Evolutionary conservation across 2,888 invertebrate species (phyloP), one percentile per base, ranked within the genome.

Genomic region (Allygus modestus): DNA sequence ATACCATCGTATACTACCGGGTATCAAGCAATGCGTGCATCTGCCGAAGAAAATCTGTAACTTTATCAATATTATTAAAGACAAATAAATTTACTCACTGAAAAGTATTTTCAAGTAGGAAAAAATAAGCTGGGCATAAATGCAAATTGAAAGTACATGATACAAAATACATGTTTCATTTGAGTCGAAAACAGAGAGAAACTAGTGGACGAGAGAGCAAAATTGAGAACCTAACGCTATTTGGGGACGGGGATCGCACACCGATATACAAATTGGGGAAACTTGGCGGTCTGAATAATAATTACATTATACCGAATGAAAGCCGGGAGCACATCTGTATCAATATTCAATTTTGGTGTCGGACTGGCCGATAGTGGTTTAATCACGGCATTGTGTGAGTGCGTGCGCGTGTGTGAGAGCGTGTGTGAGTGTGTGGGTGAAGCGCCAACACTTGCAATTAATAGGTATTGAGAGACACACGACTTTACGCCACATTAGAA

Each of bases 271-370:
- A 79, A 79, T 79, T 79, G 79, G 79, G 58, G 41, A 58, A 79
- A 79, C 79, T 79, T 79, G 77, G 79, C 51, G 79, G 79, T 23
- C 79, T n/a, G 79, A 79, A 79, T 79, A 58, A 58, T 79, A 79
- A 79, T 79, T 58, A 58, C 58, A 58, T 79, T 79, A 79, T 33
- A 26, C 58, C 33, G 79, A 79, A 58, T 79, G 79, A 79, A 58
- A 79, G 79, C 79, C 58, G 9, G 28, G 20, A n/a, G 58, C 79
- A 54, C 79, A 79, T 79, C 79, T 79, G 79, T 79, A 79, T 79
- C 79, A 79, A 79, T 79, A 79, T 79, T 79, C 54, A 79, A 58
- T 79, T 79, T 58, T 15, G 31, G n/a, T 11, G 73, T 43, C 23
- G 51, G 46, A 46, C 73, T 15, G 73, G 33, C 37, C 58, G 79